Evolutionary conservation across 2,797 vertebrate genomes (phyloP).

Genomic region (Crenuchus spilurus): DNA sequence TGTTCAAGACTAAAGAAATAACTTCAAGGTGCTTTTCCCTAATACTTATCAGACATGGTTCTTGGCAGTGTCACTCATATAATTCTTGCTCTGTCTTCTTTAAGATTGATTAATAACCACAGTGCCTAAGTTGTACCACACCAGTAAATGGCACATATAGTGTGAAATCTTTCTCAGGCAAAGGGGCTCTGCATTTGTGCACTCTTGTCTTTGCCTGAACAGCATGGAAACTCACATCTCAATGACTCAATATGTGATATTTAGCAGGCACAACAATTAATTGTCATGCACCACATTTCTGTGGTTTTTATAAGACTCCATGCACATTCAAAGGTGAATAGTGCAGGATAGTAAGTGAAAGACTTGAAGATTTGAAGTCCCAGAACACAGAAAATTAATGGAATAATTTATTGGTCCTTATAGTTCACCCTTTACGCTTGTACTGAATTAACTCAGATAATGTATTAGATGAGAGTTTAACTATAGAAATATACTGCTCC

Average conservation of each 20-base stretch:
- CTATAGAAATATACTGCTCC: not conserved
- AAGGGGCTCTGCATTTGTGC: slow-evolving; percentile 9
- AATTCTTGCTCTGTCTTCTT: not conserved
- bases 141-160: not conserved
- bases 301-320: not conserved
- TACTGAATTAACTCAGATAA: not conserved
- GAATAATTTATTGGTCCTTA: not conserved
- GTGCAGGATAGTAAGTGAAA: not conserved
- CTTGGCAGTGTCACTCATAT: not conserved
- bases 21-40: not conserved
- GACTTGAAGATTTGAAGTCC: not conserved
- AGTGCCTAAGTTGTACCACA: not conserved
- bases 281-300: not conserved
- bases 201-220: not conserved
- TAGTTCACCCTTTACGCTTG: not conserved
- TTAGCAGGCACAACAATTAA: not conserved
- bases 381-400: not conserved
- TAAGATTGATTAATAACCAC: slow-evolving; percentile 16
- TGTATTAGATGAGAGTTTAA: not conserved
- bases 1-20: slow-evolving; percentile 10
- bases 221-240: slow-evolving; percentile 2
- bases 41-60: not conserved
- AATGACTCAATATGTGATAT: not conserved
- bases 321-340: not conserved
- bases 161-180: slow-evolving; percentile 16